Evolutionary conservation across 2,113 vertebrate species (phyloP).

Genomic region (Elephantulus edwardii): DNA sequence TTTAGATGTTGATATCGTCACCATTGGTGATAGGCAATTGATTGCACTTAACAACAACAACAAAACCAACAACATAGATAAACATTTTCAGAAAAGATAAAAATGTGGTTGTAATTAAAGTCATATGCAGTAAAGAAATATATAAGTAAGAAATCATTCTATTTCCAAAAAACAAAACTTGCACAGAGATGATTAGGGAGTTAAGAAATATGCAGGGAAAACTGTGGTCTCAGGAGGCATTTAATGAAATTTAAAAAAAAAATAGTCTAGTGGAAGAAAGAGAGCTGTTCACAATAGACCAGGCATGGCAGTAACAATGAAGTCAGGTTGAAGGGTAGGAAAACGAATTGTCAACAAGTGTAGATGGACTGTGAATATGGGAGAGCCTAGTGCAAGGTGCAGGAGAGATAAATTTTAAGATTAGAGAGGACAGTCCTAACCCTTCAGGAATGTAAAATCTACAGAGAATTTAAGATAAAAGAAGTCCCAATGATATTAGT

Average conservation of each 20-base stretch:
- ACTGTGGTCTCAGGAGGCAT: not conserved
- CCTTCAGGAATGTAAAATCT: not conserved
- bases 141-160: not conserved
- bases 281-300: not conserved
- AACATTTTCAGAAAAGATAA: not conserved
- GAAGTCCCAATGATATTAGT: not conserved
- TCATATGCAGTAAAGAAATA: not conserved
- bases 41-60: no score
- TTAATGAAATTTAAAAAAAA: not conserved
- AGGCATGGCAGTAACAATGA: not conserved
- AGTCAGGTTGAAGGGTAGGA: not conserved
- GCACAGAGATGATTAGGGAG: not conserved
- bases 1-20: no score
- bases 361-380: not conserved
- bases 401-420: not conserved
- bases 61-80: not conserved
- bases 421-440: not conserved
- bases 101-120: not conserved
- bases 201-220: not conserved
- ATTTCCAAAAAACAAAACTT: not conserved
- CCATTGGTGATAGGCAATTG: no score
- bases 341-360: not conserved
- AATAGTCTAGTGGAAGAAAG: not conserved
- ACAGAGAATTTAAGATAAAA: not conserved
- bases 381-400: accelerated